phyloP scores from a whole-genome alignment of 2,797 vertebrate genomes.

The Intellagama lesueurii region DNA sequence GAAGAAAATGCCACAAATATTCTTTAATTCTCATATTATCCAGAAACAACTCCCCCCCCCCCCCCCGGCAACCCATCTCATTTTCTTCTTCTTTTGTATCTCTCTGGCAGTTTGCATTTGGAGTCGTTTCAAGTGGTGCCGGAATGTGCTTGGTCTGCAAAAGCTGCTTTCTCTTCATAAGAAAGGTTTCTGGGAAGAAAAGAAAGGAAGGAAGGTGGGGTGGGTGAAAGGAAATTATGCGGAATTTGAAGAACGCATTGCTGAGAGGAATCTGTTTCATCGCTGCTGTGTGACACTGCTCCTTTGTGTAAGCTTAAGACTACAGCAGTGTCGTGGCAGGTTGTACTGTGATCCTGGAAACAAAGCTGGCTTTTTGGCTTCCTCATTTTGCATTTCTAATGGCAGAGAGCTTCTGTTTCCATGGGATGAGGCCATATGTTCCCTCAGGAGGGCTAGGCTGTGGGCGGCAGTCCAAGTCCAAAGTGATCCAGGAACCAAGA shows the following conservation, averaged over 20 bases:
- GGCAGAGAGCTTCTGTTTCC: conserved; percentile 43
- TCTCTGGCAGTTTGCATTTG: conserved; percentile 47
- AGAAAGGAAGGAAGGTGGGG: conserved; percentile 35
- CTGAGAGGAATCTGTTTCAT: conserved; percentile 30
- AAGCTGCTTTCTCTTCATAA: conserved; percentile 46
- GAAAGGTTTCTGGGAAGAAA: conserved; percentile 32
- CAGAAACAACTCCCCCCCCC: conserved; percentile 38
- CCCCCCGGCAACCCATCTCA: conserved; percentile 20
- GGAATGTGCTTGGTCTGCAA: conserved; percentile 56
- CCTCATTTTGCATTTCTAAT: conserved; percentile 43
- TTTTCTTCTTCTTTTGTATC: conserved; percentile 42
- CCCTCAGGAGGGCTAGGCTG: not conserved
- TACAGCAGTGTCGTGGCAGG: not conserved
- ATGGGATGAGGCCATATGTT: not conserved
- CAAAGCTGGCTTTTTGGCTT: conserved; percentile 19
- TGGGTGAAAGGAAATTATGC: conserved; percentile 50
- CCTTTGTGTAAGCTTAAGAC: conserved; percentile 41
- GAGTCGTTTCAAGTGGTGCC: conserved; percentile 48
- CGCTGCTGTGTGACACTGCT: conserved; percentile 10
- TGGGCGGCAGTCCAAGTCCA: not conserved
- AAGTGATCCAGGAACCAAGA: not conserved
- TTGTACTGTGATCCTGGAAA: conserved; percentile 30
- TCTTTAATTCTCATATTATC: conserved; percentile 61
- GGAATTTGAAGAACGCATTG: conserved; percentile 31
- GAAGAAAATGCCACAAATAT: conserved; percentile 3